phyloP scores from a whole-genome alignment of 35 echinoderm and acorn worm genomes.

The Heliocidaris tuberculata region DNA sequence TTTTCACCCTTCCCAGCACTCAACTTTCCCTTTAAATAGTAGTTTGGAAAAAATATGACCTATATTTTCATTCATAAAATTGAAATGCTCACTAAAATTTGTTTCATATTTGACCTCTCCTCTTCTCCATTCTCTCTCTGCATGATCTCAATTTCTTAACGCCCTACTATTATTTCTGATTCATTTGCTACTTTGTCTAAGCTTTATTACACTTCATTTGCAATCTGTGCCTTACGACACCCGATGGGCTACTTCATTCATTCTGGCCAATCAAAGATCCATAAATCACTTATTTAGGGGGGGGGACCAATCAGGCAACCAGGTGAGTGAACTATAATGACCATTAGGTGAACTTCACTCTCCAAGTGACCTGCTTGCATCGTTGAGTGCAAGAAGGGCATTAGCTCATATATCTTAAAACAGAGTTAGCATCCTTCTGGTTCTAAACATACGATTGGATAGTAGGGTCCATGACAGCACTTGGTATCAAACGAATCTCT shows the following conservation, averaged over 20 bases:
- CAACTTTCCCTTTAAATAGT: no score
- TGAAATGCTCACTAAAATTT: neutral
- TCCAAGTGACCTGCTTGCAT: neutral
- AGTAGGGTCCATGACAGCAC: neutral
- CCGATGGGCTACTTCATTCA: neutral
- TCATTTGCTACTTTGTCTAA: neutral
- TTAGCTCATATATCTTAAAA: neutral
- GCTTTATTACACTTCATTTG: conserved; percentile 11
- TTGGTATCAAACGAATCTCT: neutral
- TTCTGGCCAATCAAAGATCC: neutral
- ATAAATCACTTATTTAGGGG: neutral
- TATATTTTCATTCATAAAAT: neutral
- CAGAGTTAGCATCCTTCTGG: neutral
- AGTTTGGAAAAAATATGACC: no score
- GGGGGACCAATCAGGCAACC: neutral
- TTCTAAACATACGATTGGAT: neutral
- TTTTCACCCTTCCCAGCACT: no score
- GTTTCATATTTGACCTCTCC: neutral
- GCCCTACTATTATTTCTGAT: neutral
- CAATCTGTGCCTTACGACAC: neutral
- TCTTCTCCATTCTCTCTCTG: neutral
- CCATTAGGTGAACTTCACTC: neutral
- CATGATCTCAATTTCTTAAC: no score
- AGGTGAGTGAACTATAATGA: neutral
- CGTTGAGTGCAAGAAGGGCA: neutral